phyloP scores from a whole-genome alignment of 1,140 invertebrate species.

The Popillia japonica region DNA sequence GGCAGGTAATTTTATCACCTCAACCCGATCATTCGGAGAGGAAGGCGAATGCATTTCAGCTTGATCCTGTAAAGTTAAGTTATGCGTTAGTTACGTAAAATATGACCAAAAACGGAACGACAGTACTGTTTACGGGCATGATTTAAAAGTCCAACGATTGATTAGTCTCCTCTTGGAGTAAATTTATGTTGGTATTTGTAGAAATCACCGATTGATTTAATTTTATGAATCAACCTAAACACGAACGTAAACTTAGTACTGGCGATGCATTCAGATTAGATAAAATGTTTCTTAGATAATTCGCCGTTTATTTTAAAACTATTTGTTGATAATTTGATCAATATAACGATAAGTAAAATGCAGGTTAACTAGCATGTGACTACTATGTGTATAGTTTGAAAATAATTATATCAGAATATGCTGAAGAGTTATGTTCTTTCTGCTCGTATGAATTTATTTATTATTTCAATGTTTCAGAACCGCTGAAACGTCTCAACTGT shows the following conservation, averaged over 20 bases:
- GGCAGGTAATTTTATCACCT: conserved; percentile 79
- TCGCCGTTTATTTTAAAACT: conserved; percentile 11
- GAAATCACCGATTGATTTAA: background rate
- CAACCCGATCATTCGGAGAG: conserved; percentile 69
- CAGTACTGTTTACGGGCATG: background rate
- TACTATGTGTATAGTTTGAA: background rate
- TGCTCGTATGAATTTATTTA: too few species aligned
- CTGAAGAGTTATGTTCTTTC: too few species aligned
- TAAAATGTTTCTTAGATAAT: conserved; percentile 37
- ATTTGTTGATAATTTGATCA: conserved; percentile 36
- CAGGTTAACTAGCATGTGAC: background rate
- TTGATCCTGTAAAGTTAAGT: conserved; percentile 22
- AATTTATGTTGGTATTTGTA: background rate
- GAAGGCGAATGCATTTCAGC: conserved; percentile 44
- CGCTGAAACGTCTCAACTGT: too few species aligned
- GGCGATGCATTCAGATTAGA: conserved; percentile 31
- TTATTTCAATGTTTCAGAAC: too few species aligned
- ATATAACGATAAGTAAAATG: background rate
- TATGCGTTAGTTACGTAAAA: background rate
- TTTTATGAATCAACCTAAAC: conserved; percentile 24
- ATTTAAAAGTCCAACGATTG: background rate
- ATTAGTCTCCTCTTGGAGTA: background rate
- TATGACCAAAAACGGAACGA: background rate
- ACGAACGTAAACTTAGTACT: background rate
- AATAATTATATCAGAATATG: background rate